Evolutionary conservation across 53 echinoderm and acorn worm species (phyloP).

Genomic region (Zoroaster sp.): DNA sequence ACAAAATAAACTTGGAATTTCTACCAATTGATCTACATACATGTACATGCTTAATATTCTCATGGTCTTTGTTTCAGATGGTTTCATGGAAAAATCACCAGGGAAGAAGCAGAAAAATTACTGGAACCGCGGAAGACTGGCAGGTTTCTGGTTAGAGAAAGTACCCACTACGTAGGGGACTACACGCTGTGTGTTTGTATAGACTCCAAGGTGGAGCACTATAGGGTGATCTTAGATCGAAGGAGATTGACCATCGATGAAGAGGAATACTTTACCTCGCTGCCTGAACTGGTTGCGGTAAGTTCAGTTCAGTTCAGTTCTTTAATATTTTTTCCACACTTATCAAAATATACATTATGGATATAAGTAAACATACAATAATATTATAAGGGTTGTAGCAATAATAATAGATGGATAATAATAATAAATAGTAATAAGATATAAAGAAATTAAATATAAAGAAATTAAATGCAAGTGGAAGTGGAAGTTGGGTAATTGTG

Average conservation of each 20-base stretch:
- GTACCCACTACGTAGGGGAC: constrained; percentile 88
- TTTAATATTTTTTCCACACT: no score
- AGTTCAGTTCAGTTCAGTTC: no score
- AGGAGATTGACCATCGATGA: constrained; percentile 81
- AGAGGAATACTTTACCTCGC: constrained; percentile 82
- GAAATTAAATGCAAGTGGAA: no score
- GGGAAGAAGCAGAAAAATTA: constrained; percentile 83
- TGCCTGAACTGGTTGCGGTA: constrained; percentile 85
- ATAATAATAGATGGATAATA: no score
- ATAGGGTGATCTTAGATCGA: constrained; percentile 78
- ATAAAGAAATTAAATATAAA: no score
- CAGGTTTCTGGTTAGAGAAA: constrained; percentile 90
- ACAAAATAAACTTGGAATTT: no score
- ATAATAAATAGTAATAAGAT: no score
- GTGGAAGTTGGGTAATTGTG: no score
- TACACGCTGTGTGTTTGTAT: constrained; percentile 88
- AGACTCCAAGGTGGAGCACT: constrained; percentile 76
- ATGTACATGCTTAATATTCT: background rate
- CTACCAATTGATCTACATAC: no score
- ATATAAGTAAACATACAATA: no score
- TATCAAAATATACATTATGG: no score
- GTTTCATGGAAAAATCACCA: constrained; percentile 96
- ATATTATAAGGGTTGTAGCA: no score
- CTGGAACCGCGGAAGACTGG: constrained; percentile 68
- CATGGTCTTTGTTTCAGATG: constrained; percentile 61